Percentiles rank a stretch among this genome's conserved stretches.
Conservation (phyloP, 2,113 vertebrate species). For the Galeopterus variegatus region DNA sequence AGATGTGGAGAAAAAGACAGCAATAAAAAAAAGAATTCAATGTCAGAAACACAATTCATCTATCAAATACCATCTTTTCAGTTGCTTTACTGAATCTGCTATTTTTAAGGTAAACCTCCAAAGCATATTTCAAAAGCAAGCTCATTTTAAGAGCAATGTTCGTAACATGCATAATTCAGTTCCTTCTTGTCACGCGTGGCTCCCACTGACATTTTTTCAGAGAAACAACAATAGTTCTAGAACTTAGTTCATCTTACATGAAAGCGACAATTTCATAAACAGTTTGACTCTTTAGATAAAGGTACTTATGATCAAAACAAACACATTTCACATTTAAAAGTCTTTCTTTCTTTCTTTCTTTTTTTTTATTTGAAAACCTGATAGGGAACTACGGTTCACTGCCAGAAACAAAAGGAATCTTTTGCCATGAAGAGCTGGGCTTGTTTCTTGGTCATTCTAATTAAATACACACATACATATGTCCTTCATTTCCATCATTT, state of each 20-base stretch:
- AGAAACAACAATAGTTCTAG: conserved; percentile 1
- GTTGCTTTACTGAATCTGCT: conserved; percentile 57
- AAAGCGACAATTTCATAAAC: conserved; percentile 72
- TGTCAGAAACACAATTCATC: conserved; percentile 57
- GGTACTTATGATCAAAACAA: conserved; percentile 83
- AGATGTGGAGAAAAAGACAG: background rate
- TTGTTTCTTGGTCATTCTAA: conserved; percentile 66
- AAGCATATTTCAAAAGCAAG: conserved; percentile 62
- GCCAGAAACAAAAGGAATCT: conserved; percentile 82
- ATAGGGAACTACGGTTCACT: conserved; percentile 83
- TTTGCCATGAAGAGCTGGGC: conserved; percentile 55
- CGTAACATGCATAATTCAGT: conserved; percentile 65
- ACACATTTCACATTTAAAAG: conserved; percentile 81
- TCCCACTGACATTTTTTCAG: conserved; percentile 63
- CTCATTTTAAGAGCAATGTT: conserved; percentile 62
- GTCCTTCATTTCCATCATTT: background rate
- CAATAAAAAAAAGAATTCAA: conserved; percentile 19
- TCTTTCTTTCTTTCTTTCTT: conserved; percentile 60
- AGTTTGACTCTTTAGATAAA: conserved; percentile 76
- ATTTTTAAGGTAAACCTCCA: conserved; percentile 49
- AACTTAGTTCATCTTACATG: conserved; percentile 61
- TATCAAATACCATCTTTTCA: conserved; percentile 58
- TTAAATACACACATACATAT: background rate
- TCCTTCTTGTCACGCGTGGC: conserved; percentile 58
- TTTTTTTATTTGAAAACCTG: conserved; percentile 79